Conservation (phyloP, 2,888 invertebrate genomes). For the Parnassius apollo region DNA sequence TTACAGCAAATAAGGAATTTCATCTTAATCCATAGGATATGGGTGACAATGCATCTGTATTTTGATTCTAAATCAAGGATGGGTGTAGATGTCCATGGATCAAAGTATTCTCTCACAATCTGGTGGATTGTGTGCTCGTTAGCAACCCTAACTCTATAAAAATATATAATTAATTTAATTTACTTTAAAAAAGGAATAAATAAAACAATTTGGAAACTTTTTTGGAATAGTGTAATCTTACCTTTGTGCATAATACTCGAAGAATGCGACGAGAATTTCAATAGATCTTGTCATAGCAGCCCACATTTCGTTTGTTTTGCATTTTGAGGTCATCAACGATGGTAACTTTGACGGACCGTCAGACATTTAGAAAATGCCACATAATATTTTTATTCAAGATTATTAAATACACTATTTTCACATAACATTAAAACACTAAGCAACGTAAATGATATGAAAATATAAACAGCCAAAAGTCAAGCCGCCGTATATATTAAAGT, state of each 20-base stretch:
- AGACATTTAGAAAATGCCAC: constrained; percentile 58
- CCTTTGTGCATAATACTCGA: constrained; percentile 91
- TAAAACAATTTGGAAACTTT: neutral
- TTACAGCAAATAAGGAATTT: no score
- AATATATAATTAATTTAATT: no score
- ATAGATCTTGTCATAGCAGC: constrained; percentile 89
- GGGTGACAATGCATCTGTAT: no score
- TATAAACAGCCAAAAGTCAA: neutral
- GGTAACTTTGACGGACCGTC: constrained; percentile 62
- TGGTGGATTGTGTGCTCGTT: no score
- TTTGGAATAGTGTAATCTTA: constrained; percentile 59
- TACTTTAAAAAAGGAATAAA: no score
- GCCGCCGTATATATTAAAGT: neutral
- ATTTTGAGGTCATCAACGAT: constrained; percentile 63
- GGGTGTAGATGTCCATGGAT: no score
- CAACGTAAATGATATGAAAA: neutral
- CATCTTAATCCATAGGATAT: no score
- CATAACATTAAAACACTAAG: neutral
- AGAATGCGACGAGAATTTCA: constrained; percentile 90
- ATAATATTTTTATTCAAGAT: constrained; percentile 18
- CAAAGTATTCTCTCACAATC: no score
- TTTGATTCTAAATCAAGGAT: no score
- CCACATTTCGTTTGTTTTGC: constrained; percentile 86
- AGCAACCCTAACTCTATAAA: no score
- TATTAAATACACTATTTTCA: constrained; percentile 2